Percentiles rank a stretch among this genome's conserved stretches.
Conservation (phyloP, 2,888 invertebrate species). For the Gnatocerus cornutus region DNA sequence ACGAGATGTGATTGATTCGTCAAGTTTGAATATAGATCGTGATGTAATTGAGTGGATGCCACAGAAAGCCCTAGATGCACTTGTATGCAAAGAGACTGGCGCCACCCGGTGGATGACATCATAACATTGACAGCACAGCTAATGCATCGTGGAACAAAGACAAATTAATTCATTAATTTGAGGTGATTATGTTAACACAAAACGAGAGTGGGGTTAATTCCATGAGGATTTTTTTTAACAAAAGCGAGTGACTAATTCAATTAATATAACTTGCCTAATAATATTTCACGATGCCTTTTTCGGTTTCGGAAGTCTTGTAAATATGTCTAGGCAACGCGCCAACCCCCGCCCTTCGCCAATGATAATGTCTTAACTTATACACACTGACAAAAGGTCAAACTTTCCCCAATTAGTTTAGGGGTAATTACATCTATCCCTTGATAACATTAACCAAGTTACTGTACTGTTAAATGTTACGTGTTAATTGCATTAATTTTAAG, state of each 20-base stretch:
- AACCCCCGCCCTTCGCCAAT: constrained; percentile 34
- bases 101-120: constrained; percentile 53
- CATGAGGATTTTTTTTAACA: constrained; percentile 28
- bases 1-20: too few relatives aligned
- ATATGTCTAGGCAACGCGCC: constrained; percentile 37
- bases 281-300: constrained; percentile 36
- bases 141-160: constrained; percentile 34
- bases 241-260: constrained; percentile 39
- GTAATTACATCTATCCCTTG: constrained; percentile 47
- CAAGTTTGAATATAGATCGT: too few relatives aligned
- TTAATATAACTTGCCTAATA: constrained; percentile 45
- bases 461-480: constrained; percentile 50
- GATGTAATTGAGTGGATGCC: too few relatives aligned
- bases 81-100: background rate
- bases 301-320: constrained; percentile 42
- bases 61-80: too few relatives aligned
- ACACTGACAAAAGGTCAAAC: constrained; percentile 45
- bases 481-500: constrained; percentile 46
- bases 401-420: constrained; percentile 47
- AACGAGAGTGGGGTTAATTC: constrained; percentile 25
- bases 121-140: constrained; percentile 63
- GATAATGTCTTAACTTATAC: constrained; percentile 46
- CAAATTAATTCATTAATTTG: constrained; percentile 20
- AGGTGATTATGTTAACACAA: constrained; percentile 21
- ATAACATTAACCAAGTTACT: constrained; percentile 49